Base-by-base conservation (phyloP, 2,888 invertebrate species). In the Caenorhabditis becei region DNA sequence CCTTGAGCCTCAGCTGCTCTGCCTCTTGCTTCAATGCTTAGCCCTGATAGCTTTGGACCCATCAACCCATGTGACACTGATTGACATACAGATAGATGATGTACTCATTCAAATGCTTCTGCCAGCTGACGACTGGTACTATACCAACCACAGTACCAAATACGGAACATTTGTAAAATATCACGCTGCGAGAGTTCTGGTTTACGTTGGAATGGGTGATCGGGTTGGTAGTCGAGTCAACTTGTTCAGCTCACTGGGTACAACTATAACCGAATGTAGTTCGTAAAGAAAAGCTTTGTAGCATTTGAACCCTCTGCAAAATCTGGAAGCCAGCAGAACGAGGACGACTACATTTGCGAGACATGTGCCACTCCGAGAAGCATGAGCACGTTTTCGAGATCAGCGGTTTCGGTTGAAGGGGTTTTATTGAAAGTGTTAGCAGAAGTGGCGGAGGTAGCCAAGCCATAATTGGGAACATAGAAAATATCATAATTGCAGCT, bases 121-220 rank as follows among this genome's bases (percentile, higher is more conserved):
- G 81, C 94, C 94, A 20, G 94, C 94, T 0, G 94, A 94, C 89
- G 94, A 94, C 88, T 94, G 94, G 88, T 94, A 94, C 91, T 94
- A 94, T 91, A 94, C 94, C 59, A 94, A 94, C 88, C 94, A 94
- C 90, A 93, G 93, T 86, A 94, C 94, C 58, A 93, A 93, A 89
- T 94, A 93, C 88, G 94, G 94, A 63, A 92, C 93, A 71, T 94
- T 93, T 87, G 94, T 94, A 70, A 94, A 94, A 88, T 94, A 94
- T 91, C 94, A 94, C 89, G 94, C 94, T 0, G 94, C 94, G 2
- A 89, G 94, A 63, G 93, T 94, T 18, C 92, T 94, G 20, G 93
- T 94, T 77, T 94, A 94, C 89, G 92, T 94, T 87, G 94, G 94
- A 26, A 92, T 94, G 84, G 93, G 94, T 82, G 93, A 94, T 85